Conservation (phyloP, 2,888 invertebrate genomes). For the Peribatodes rhomboidaria region DNA sequence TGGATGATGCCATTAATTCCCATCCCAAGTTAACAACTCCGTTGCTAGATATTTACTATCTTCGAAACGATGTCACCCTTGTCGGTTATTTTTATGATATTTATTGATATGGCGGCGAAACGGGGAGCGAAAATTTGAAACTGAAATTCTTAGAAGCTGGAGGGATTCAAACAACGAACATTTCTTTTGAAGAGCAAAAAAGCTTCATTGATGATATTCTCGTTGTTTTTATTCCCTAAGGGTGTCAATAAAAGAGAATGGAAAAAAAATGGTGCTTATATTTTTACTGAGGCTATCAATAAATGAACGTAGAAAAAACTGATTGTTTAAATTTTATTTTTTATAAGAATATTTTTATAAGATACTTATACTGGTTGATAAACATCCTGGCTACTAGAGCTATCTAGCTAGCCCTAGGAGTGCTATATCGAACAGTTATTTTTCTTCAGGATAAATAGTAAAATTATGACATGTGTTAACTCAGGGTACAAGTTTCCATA, state of each 20-base stretch:
- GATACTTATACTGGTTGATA: no score
- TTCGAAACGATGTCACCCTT: conserved; percentile 15
- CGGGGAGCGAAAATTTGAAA: conserved; percentile 9
- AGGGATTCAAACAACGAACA: neutral
- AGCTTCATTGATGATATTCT: neutral
- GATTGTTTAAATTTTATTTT: neutral
- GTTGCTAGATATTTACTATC: conserved; percentile 23
- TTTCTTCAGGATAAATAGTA: no score
- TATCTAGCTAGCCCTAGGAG: no score
- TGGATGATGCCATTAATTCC: conserved; percentile 28
- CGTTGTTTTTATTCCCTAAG: neutral
- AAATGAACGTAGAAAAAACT: no score
- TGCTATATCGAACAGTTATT: no score
- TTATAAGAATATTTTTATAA: neutral
- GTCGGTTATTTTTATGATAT: conserved; percentile 21
- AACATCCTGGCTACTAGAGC: no score
- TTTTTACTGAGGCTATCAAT: no score
- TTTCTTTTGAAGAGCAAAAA: neutral
- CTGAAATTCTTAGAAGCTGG: neutral
- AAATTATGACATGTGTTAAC: no score
- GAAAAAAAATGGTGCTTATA: neutral
- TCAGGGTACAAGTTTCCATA: no score
- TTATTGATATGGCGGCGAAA: conserved; percentile 13
- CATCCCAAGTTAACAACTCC: conserved; percentile 27
- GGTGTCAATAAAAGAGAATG: neutral